Conservation (phyloP, 2,888 invertebrate genomes). For the Scaptodrosophila latifasciaeformis region DNA sequence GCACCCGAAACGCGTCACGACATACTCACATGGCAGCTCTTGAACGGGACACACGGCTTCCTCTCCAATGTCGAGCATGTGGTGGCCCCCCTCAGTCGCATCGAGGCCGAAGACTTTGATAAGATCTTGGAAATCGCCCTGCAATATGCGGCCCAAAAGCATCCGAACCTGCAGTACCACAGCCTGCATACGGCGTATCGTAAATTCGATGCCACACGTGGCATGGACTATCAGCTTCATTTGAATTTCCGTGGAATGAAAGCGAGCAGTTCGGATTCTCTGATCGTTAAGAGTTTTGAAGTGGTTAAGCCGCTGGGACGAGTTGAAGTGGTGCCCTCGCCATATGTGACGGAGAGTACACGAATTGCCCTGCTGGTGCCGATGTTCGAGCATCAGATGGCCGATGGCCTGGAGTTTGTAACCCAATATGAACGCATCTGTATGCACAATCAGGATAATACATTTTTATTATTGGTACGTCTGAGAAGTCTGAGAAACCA, state of each 20-base stretch:
- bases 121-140: slow-evolving; percentile 77
- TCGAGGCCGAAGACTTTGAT: slow-evolving; percentile 82
- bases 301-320: slow-evolving; percentile 89
- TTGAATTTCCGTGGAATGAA: slow-evolving; percentile 76
- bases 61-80: slow-evolving; percentile 87
- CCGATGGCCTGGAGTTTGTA: slow-evolving; percentile 81
- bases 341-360: slow-evolving; percentile 96
- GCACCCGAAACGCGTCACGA: slow-evolving; percentile 86
- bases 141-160: slow-evolving; percentile 76
- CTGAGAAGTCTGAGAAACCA: too few relatives aligned
- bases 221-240: slow-evolving; percentile 90
- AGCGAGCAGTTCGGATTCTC: slow-evolving; percentile 70
- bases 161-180: slow-evolving; percentile 77
- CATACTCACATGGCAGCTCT: slow-evolving; percentile 89
- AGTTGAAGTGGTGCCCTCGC: slow-evolving; percentile 92
- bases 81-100: slow-evolving; percentile 79
- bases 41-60: slow-evolving; percentile 89
- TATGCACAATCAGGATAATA: slow-evolving; percentile 86
- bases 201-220: slow-evolving; percentile 87
- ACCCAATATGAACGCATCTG: slow-evolving; percentile 83
- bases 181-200: slow-evolving; percentile 83
- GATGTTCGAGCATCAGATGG: slow-evolving; percentile 78
- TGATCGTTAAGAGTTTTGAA: slow-evolving; percentile 81
- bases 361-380: slow-evolving; percentile 86
- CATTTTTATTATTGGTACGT: slow-evolving; percentile 83